Base-by-base conservation (phyloP, 1,140 invertebrate genomes). In the Drosophila pallidifrons region DNA sequence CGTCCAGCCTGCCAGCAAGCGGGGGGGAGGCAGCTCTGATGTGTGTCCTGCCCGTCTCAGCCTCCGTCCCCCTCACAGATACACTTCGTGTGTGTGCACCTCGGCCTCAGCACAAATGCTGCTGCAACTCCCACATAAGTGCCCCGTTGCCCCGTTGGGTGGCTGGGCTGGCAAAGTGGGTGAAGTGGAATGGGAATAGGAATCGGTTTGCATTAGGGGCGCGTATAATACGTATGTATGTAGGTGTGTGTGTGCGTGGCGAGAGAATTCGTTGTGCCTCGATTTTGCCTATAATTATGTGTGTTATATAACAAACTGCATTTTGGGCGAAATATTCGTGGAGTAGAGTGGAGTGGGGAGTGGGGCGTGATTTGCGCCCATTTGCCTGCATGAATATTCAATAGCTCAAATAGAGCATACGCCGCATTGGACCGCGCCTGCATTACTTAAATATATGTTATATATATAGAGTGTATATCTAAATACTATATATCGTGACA, bases 301-400 rank as follows among this genome's bases (percentile, higher is more conserved):
- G 85, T 89, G 85, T 89, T 89, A 89, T 89, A 89, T 89, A 89
- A 89, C 85, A 89, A 89, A 89, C 85, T 89, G 81, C 77, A 89
- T 82, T 89, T 82, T 78, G 77, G 70, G 70, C 77, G 71, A 86
- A 87, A 88, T 80, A 75, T 80, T 70, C 73, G 61, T 67, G 51
- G 49, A 25, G 7, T 5, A 11, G 8, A 3, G n/a, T 13, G 43
- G 11, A 41, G 32, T 7, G 20, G 7, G 15, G 16, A 10, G 25
- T 28, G 55, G 65, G 30, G 35, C 5, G 54, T 35, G 15, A 11
- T 25, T 43, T 16, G 35, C 73, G 49, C 38, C 66, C 52, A 46
- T 52, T 68, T 57, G 83, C 83, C 85, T 65, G 77, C 81, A 89
- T 89, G 85, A 89, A 89, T 89, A 88, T 89, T 89, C 85, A 89